Base-by-base conservation (phyloP, 2,888 invertebrate genomes). In the Ochlodes sylvanus region DNA sequence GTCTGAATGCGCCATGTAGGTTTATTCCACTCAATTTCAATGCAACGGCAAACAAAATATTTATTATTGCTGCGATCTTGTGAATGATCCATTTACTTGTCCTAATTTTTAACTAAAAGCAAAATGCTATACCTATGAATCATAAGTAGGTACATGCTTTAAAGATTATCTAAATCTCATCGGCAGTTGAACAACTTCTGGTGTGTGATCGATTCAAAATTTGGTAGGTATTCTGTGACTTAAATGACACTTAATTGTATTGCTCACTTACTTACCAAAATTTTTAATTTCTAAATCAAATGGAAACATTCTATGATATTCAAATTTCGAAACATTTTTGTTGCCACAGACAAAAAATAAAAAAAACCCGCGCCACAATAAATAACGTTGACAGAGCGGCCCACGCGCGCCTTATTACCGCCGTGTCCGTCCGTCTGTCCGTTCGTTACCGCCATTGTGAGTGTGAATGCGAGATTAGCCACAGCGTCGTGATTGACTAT, bases 361-460 rank as follows among this genome's bases (percentile, higher is more conserved):
- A 86, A 83, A 83, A 80, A 73, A 84, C 81, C 80, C 84, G 77
- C 82, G 84, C 83, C 86, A 83, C 90, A 88, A 92, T 92, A 92
- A 93, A 92, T 92, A 91, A 90, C 87, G 89, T 89, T 89, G 91
- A 92, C 92, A 90, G 87, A 87, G 85, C 87, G 87, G 88, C 88
- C 88, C 92, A 92, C 88, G 92, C 92, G 89, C 90, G 88, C 85
- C 83, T 87, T 92, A 91, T 91, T 91, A 90, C 92, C 91, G 84
- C 89, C 87, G 89, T 27, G 27, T 83, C 89, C 87, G 90, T 90
- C 87, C 84, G 90, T 89, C 84, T 84, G 91, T 90, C 83, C 89
- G 92, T 92, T 93, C 92, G 92, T 92, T 93, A 93, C 90, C 86
- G 84, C 90, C 79, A 92, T 92, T 92, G 92, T 92, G 84, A 79